Conservation (phyloP, 2,888 invertebrate genomes). For the Gerosis bhagava region DNA sequence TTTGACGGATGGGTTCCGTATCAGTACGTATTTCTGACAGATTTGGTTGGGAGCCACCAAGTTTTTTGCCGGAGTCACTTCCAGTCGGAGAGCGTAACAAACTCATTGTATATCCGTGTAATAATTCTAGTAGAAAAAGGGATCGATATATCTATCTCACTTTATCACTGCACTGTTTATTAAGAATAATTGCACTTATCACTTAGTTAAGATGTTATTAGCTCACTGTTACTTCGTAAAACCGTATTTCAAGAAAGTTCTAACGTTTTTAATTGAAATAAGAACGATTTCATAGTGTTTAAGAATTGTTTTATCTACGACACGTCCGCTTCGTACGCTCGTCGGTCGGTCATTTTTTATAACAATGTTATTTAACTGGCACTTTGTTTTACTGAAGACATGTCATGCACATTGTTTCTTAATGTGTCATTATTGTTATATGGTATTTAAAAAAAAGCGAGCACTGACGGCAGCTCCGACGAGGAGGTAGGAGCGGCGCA, state of each 20-base stretch:
- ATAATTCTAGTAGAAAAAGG: not conserved
- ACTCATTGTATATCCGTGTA: constrained; percentile 11
- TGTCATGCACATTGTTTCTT: too few species aligned
- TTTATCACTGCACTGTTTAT: too few species aligned
- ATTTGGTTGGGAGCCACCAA: constrained; percentile 19
- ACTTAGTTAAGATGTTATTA: not conserved
- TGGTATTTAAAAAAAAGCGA: too few species aligned
- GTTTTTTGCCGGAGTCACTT: constrained; percentile 11
- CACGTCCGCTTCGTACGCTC: constrained; percentile 1
- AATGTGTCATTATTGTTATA: too few species aligned
- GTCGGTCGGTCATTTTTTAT: too few species aligned
- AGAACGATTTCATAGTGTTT: not conserved
- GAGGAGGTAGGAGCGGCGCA: too few species aligned
- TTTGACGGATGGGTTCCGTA: not conserved
- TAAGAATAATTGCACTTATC: not conserved
- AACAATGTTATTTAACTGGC: too few species aligned
- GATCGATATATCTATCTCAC: too few species aligned
- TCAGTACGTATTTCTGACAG: constrained; percentile 1
- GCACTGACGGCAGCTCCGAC: too few species aligned
- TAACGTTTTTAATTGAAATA: not conserved
- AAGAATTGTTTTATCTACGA: not conserved
- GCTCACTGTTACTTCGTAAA: not conserved
- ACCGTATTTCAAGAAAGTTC: not conserved
- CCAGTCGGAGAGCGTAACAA: constrained; percentile 18
- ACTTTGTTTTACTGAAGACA: too few species aligned